A percentile compares a stretch with the other conserved stretches of the same genome.
Conservation (phyloP, 2,113 vertebrate genomes). For the Ammodramus savannarum region DNA sequence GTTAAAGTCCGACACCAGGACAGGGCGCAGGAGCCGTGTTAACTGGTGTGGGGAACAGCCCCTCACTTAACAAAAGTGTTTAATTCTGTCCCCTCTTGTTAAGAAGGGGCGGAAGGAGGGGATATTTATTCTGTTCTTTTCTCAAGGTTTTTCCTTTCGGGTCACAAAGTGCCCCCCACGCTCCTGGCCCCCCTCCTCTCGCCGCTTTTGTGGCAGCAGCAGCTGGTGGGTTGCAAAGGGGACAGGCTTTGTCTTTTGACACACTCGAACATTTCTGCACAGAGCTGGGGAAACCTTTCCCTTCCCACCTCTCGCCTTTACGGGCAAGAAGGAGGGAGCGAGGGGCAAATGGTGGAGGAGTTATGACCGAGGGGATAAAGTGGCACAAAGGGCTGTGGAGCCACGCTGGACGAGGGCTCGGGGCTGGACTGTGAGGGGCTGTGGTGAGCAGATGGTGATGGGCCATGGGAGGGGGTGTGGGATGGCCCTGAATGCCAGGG, state of each 20-base stretch:
- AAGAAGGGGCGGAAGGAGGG: constrained; percentile 66
- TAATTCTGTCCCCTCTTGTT: constrained; percentile 67
- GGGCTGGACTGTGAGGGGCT: background rate
- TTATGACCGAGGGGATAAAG: background rate
- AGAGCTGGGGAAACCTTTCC: constrained; percentile 41
- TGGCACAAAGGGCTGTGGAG: constrained; percentile 13
- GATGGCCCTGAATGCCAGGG: background rate
- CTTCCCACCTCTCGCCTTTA: constrained; percentile 27
- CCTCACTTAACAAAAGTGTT: constrained; percentile 70
- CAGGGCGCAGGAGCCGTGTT: constrained; percentile 59
- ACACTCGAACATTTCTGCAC: constrained; percentile 68
- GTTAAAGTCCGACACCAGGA: constrained; percentile 63
- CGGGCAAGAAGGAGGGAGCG: background rate
- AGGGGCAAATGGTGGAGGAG: background rate
- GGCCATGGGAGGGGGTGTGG: background rate
- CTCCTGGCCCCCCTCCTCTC: constrained; percentile 34
- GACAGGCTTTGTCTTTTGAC: constrained; percentile 62
- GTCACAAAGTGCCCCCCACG: constrained; percentile 67
- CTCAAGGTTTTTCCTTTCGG: constrained; percentile 66
- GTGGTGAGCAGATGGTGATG: constrained; percentile 39
- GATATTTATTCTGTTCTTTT: constrained; percentile 68
- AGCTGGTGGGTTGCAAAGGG: constrained; percentile 71
- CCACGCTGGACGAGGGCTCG: rapidly evolving
- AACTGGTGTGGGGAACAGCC: constrained; percentile 68
- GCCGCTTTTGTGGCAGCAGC: constrained; percentile 59